Conservation (phyloP, 2,888 invertebrate species). For the Dynastes tityus region DNA sequence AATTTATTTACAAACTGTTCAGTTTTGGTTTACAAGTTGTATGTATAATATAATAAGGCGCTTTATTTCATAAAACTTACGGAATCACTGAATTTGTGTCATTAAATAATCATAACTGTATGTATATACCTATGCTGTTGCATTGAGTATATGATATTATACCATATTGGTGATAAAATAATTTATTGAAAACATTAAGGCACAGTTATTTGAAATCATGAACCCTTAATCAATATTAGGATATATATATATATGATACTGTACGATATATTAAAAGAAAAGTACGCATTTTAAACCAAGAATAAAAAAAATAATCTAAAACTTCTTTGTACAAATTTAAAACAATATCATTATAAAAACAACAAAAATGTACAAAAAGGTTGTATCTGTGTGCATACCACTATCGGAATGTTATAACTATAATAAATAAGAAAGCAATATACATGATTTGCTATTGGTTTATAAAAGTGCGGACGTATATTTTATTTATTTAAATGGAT, state of each 20-base stretch:
- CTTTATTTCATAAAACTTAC: conserved; percentile 53
- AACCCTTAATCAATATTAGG: conserved; percentile 34
- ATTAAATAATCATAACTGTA: conserved; percentile 40
- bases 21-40: conserved; percentile 52
- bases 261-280: conserved; percentile 40
- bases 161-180: conserved; percentile 39
- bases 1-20: conserved; percentile 53
- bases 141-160: conserved; percentile 21
- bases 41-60: conserved; percentile 56
- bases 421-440: conserved; percentile 50
- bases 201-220: conserved; percentile 48
- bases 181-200: conserved; percentile 52
- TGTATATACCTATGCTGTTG: conserved; percentile 39
- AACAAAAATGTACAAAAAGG: conserved; percentile 53
- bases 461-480: conserved; percentile 21
- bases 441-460: conserved; percentile 47
- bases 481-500: background rate
- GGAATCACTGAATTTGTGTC: conserved; percentile 49
- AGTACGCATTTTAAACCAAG: conserved; percentile 24
- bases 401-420: conserved; percentile 51
- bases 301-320: conserved; percentile 48
- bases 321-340: conserved; percentile 52
- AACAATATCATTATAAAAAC: conserved; percentile 51
- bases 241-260: conserved; percentile 42
- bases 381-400: conserved; percentile 43